Base-by-base conservation (phyloP, 2,888 invertebrate genomes). In the Lypha dubia region DNA sequence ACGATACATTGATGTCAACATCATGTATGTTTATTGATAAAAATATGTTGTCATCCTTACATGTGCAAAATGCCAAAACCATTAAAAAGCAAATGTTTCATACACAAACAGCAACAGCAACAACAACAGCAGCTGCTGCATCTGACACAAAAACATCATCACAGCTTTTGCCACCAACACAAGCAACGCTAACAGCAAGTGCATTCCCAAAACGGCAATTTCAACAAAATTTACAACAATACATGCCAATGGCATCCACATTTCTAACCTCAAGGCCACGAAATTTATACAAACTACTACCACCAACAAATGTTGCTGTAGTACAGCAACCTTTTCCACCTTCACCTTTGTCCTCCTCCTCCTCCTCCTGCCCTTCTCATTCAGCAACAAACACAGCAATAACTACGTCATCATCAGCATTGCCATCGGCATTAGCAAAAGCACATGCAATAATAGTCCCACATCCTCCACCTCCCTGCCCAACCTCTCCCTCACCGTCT, bases 81-180 rank as follows among this genome's bases (percentile, higher is more conserved):
- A 49, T 89, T 46, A 87, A 87, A 71, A 89, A 89, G 74, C 89
- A 88, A 88, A 87, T 89, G 86, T 89, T 89, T 83, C 85, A 86
- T 82, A 82, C 86, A 79, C 86, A 86, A 74, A 63, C 68, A 58
- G 38, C 68, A 60, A 9, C 68, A 60, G 11, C 71, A 58, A 5
- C 75, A 44, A 15, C 76, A 73, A 28, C 70, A 24, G 1, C 67
- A 67, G 41, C 56, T n/a, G 35, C 49, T 28, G 35, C 71, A 51
- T 32, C 22, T 62, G 41, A 44, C 20, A 11, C 58, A 56, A 46
- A 60, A 17, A 17, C 62, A 70, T 32, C 65, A 51, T n/a, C 63
- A 73, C 53, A 76, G 17, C 46, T 75, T 65, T 13, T 32, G 32
- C 22, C 44, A 58, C 58, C 58, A 65, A n/a, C 22, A 32, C 22